Percentiles rank a stretch among this genome's conserved stretches.
phyloP scores from a whole-genome alignment of 2,113 vertebrate species.

The Eubucco bourcierii region DNA sequence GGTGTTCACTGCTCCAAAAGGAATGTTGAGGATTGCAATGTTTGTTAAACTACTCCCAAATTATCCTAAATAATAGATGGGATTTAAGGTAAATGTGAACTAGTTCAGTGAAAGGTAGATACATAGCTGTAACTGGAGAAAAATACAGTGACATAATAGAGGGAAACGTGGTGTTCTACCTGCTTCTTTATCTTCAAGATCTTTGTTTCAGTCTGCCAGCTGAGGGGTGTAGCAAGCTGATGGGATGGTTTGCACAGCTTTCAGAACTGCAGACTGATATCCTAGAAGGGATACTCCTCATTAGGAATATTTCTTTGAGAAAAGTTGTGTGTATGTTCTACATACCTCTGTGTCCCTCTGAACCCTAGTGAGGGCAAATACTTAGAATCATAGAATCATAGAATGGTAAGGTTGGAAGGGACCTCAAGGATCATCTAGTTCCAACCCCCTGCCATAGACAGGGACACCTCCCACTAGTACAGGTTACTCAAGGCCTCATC shows the following conservation, averaged over 20 bases:
- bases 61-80: background rate
- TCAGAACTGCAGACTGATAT: background rate
- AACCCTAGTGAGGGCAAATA: background rate
- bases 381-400: too few species aligned
- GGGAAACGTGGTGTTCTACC: background rate
- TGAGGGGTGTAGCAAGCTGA: background rate
- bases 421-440: too few species aligned
- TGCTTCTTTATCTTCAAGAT: background rate
- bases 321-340: background rate
- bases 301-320: background rate
- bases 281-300: background rate
- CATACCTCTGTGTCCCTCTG: background rate
- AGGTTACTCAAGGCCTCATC: too few species aligned
- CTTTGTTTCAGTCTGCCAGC: background rate
- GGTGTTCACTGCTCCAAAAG: background rate
- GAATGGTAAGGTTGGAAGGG: too few species aligned
- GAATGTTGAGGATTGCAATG: background rate
- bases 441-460: too few species aligned
- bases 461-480: too few species aligned
- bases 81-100: background rate
- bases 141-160: background rate
- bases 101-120: background rate
- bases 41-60: background rate
- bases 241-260: background rate
- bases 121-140: background rate